Evolutionary conservation across 2,888 invertebrate genomes (phyloP).

Genomic region (Leuctra nigra): DNA sequence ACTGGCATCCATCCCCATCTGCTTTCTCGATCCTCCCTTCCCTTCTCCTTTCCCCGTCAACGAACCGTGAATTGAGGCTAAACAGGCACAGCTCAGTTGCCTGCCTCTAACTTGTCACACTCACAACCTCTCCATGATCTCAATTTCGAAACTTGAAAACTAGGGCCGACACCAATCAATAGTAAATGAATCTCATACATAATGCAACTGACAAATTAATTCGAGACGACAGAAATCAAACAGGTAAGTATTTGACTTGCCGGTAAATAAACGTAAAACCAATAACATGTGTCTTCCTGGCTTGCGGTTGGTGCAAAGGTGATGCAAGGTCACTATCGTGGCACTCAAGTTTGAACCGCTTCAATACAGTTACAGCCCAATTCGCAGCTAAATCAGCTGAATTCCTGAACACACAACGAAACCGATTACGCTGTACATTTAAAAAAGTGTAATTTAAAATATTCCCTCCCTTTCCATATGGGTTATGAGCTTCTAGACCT

Average conservation of each 20-base stretch:
- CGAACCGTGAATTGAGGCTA: background rate
- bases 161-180: conserved; percentile 8
- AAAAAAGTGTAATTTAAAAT: too few species aligned
- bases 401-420: background rate
- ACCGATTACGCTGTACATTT: too few species aligned
- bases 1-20: conserved; percentile 5
- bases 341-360: too few species aligned
- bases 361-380: background rate
- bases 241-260: background rate
- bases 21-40: conserved; percentile 3
- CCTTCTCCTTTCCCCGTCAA: conserved; percentile 8
- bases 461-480: too few species aligned
- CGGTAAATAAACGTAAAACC: conserved; percentile 14
- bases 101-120: conserved; percentile 1
- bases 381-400: background rate
- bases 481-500: too few species aligned
- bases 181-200: background rate
- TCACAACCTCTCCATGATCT: conserved; percentile 12
- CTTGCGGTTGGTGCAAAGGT: conserved; percentile 15
- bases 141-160: conserved; percentile 14
- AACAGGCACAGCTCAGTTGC: background rate
- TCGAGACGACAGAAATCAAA: background rate
- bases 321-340: conserved; percentile 21
- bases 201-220: background rate
- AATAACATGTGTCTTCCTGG: conserved; percentile 3